Conservation (phyloP, 1,140 invertebrate genomes). For the Cydia amplana region DNA sequence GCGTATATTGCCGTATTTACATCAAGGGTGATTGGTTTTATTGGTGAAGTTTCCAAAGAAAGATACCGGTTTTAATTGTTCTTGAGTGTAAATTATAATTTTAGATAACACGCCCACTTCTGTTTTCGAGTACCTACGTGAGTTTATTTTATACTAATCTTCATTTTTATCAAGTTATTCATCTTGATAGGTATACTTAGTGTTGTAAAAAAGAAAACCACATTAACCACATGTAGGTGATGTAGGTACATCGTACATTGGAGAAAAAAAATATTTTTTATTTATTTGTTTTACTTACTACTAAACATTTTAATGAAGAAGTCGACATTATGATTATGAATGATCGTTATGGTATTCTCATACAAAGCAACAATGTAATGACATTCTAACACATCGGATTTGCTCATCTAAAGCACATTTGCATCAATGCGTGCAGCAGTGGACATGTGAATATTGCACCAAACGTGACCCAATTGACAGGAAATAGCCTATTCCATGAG, state of each 20-base stretch:
- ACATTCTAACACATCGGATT: background rate
- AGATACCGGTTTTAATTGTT: no score
- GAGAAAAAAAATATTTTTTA: background rate
- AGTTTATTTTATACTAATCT: background rate
- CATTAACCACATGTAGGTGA: no score
- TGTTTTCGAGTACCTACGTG: background rate
- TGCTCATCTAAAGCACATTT: background rate
- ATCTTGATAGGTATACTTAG: background rate
- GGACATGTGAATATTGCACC: constrained; percentile 43
- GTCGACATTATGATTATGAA: no score
- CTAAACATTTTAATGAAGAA: background rate
- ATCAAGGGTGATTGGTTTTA: no score
- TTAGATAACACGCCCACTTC: background rate
- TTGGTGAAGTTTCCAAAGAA: background rate
- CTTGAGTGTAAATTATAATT: no score
- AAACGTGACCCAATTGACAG: constrained; percentile 52
- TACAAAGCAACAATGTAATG: background rate
- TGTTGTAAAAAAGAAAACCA: background rate
- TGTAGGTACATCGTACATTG: no score
- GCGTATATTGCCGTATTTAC: background rate
- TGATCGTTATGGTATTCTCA: background rate
- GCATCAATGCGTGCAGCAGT: constrained; percentile 25
- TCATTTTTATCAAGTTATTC: background rate
- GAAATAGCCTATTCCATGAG: constrained; percentile 45
- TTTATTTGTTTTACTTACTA: no score